Conservation (phyloP, 2,888 invertebrate genomes). For the Hololepta plana region DNA sequence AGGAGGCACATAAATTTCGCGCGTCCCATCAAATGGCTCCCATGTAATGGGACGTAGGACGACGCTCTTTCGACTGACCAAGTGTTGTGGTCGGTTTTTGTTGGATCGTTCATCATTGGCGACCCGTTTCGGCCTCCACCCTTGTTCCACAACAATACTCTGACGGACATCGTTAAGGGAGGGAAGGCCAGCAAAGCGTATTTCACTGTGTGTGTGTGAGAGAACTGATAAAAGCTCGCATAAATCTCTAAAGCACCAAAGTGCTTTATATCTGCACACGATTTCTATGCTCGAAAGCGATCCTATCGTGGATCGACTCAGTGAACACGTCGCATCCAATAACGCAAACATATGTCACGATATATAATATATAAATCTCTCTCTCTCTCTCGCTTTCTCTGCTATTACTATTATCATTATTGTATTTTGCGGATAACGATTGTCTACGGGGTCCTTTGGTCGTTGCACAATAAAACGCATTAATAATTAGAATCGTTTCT, state of each 20-base stretch:
- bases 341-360: conserved; percentile 12
- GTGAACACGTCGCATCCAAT: conserved; percentile 18
- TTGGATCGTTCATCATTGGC: conserved; percentile 20
- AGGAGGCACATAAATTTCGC: conserved; percentile 26
- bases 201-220: no score
- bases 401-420: no score
- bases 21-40: conserved; percentile 24
- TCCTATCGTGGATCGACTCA: conserved; percentile 18
- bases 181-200: no score
- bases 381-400: no score
- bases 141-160: conserved; percentile 14
- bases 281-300: conserved; percentile 19
- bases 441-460: no score
- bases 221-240: conserved; percentile 24
- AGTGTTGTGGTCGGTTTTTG: conserved; percentile 19
- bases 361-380: no score
- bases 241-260: conserved; percentile 22
- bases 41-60: conserved; percentile 19
- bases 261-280: conserved; percentile 22
- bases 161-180: conserved; percentile 24
- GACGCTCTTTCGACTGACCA: conserved; percentile 15
- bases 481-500: no score
- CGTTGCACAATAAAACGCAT: no score
- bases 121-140: conserved; percentile 7
- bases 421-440: no score